phyloP scores from a whole-genome alignment of 2,113 vertebrate species.

The Brachionichthys hirsutus region DNA sequence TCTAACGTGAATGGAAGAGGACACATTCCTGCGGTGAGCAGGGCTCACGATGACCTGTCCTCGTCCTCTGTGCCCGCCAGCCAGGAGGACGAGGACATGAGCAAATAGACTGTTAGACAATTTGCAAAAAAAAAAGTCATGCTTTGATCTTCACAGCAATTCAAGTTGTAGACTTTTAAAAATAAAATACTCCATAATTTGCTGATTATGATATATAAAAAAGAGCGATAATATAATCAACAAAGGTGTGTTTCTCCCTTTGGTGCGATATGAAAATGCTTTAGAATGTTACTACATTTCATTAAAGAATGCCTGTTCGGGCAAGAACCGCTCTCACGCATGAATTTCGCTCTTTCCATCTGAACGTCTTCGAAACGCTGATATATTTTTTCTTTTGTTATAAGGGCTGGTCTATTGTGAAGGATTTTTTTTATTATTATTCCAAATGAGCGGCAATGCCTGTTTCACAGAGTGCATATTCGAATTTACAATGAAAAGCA shows the following conservation, averaged over 20 bases:
- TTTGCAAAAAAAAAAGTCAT: not conserved
- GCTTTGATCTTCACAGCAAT: not conserved
- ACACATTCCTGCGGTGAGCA: constrained; percentile 60
- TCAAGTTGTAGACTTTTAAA: constrained; percentile 9
- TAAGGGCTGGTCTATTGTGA: constrained; percentile 49
- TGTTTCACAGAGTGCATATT: constrained; percentile 25
- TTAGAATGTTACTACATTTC: constrained; percentile 11
- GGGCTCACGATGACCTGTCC: constrained; percentile 28
- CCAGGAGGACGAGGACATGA: constrained; percentile 8
- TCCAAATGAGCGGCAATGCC: constrained; percentile 41
- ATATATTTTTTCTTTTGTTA: constrained; percentile 51
- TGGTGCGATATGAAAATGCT: too few species aligned
- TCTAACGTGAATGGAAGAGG: constrained; percentile 7
- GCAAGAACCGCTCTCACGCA: constrained; percentile 16
- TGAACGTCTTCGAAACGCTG: constrained; percentile 11
- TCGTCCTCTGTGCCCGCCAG: constrained; percentile 42
- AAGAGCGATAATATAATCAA: not conserved
- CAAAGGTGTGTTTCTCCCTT: too few species aligned
- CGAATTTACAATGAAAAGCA: constrained; percentile 7
- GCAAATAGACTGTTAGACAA: not conserved
- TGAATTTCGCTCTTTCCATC: constrained; percentile 24
- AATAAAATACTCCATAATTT: not conserved
- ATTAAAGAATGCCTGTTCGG: constrained; percentile 24
- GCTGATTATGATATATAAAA: not conserved
- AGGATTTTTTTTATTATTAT: constrained; percentile 26